Conservation (phyloP, 2,113 vertebrate genomes). For the Thamnaconus septentrionalis region DNA sequence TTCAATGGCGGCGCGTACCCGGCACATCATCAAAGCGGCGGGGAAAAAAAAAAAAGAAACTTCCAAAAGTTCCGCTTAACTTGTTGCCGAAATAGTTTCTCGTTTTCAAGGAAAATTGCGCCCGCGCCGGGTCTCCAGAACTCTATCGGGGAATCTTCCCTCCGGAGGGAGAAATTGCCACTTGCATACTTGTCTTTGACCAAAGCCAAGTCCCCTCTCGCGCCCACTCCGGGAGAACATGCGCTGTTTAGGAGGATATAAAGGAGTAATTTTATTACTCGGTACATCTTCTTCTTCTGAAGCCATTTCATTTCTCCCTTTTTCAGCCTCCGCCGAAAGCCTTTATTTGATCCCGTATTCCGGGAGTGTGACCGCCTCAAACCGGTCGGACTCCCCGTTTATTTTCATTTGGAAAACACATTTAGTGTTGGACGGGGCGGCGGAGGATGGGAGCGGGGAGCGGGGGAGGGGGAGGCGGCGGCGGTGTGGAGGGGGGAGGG, state of each 20-base stretch:
- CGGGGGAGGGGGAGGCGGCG: constrained; percentile 59
- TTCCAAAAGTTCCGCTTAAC: constrained; percentile 78
- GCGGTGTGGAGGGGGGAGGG: constrained; percentile 59
- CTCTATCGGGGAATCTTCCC: constrained; percentile 75
- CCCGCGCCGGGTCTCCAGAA: constrained; percentile 68
- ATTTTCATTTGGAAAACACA: constrained; percentile 86
- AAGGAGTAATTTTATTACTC: constrained; percentile 84
- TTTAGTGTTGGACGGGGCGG: constrained; percentile 77
- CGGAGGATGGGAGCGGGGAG: constrained; percentile 58
- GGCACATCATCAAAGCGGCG: constrained; percentile 72
- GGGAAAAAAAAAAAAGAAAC: constrained; percentile 36
- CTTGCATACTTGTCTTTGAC: constrained; percentile 80
- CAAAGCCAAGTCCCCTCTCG: constrained; percentile 65
- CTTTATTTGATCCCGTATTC: constrained; percentile 86
- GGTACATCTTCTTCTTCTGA: constrained; percentile 76
- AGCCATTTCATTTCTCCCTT: constrained; percentile 79
- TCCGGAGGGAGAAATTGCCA: constrained; percentile 76
- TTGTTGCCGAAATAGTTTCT: constrained; percentile 76
- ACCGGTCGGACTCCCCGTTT: constrained; percentile 76
- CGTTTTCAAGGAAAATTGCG: constrained; percentile 76
- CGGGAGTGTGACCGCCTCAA: constrained; percentile 75
- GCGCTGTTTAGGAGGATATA: constrained; percentile 82
- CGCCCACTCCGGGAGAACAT: constrained; percentile 76
- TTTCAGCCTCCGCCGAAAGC: constrained; percentile 77
- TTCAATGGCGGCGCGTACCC: constrained; percentile 62